Evolutionary conservation across 2,797 vertebrate species (phyloP).

Genomic region (Eremophila alpestris): DNA sequence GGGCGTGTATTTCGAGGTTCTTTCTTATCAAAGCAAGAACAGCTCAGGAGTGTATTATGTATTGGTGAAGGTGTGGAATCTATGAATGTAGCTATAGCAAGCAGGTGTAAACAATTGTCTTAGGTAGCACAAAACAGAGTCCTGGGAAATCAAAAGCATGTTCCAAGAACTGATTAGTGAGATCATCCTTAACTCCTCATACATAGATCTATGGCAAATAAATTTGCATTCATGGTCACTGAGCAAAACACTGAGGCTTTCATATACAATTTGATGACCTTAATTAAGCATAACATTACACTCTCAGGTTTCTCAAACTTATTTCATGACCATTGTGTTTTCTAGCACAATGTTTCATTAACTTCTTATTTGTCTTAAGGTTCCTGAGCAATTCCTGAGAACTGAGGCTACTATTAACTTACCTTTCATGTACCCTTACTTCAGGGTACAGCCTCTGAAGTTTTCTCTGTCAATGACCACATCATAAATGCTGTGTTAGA

Average conservation of each 20-base stretch:
- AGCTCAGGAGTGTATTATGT: background rate
- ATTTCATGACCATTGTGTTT: rapidly evolving
- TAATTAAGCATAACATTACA: background rate
- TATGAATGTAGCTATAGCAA: background rate
- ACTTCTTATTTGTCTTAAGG: background rate
- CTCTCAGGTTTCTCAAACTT: background rate
- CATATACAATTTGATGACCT: background rate
- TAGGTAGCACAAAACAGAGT: background rate
- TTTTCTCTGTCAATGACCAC: background rate
- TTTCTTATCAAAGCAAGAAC: background rate
- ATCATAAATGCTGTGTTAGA: background rate
- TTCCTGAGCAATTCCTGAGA: background rate
- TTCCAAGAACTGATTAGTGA: background rate
- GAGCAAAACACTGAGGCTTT: background rate
- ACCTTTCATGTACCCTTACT: background rate
- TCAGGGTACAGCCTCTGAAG: background rate
- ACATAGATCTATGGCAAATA: background rate
- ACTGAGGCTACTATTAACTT: background rate
- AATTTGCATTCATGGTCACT: background rate
- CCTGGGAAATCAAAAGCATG: background rate
- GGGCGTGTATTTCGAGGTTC: background rate
- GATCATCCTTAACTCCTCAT: background rate
- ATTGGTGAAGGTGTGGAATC: background rate
- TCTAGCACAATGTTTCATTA: background rate
- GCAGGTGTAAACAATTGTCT: background rate